Evolutionary conservation across 2,888 invertebrate species (phyloP), one percentile per base, ranked within the genome.

Genomic region (Cryptosula pallasiana): DNA sequence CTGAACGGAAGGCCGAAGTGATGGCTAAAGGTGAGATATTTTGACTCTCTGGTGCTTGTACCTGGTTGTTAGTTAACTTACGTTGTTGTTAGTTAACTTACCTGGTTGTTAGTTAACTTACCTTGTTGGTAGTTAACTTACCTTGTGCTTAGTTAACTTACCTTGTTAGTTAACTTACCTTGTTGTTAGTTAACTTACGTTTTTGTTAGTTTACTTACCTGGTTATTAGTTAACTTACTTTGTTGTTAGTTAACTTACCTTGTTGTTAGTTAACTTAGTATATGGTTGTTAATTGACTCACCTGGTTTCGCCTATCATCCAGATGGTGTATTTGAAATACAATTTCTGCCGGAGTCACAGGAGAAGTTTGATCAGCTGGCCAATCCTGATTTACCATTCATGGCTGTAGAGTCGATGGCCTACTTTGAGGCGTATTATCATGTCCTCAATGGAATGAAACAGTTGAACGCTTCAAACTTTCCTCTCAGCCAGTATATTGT

Each of bases 391-490:
- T 71, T 72, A 9, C 72, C 73, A 16, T 81, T 78, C 73, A 73
- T 89, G 0, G 91, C 93, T 91, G 88, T 91, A 1, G 92, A 93
- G 81, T 90, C 91, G 71, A 89, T 89, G 71, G 89, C 91, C 0
- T 94, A 90, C 82, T 92, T 93, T 80, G 93, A 93, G 79, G 91
- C 93, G 0, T 93, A 93, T 80, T 87, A 90, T 75, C 89, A 91
- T 79, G 91, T 92, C 0, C 85, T 92, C 71, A 88, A 87, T 76
- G 91, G 90, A n/a, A 81, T 94, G 34, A 88, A 91, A 78, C 83
- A 84, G 0, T 87, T 90, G 71, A 83, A 85, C 55, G 71, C 73
- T 25, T 71, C 71, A 1, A 74, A 77, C 3, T 69, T 81, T 16
- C 78, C 78, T 0, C 78, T 80, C 71, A 72, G 76, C 69, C 73